Conservation (phyloP, 2,797 vertebrate genomes). For the Sus cebifrons region DNA sequence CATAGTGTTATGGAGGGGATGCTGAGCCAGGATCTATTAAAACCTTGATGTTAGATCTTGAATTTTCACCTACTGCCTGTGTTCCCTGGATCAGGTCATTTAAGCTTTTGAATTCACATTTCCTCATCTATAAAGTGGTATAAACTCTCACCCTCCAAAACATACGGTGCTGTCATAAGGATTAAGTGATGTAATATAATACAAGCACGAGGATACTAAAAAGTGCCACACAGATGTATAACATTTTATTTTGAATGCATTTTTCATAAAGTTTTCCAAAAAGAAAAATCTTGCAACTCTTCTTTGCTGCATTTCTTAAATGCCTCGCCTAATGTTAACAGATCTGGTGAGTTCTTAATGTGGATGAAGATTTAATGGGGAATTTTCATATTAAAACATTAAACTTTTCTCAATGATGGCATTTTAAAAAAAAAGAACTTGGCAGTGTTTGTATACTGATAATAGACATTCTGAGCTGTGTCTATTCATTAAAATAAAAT, state of each 20-base stretch:
- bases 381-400: conserved; percentile 73
- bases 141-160: not conserved
- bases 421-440: conserved; percentile 56
- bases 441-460: conserved; percentile 15
- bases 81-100: not conserved
- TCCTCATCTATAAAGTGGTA: not conserved
- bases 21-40: not conserved
- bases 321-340: conserved; percentile 53
- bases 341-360: conserved; percentile 68
- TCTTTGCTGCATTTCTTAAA: not conserved
- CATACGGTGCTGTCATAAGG: not conserved
- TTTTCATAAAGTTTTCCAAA: conserved; percentile 49
- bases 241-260: not conserved
- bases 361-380: conserved; percentile 69
- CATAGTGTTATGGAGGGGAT: not conserved
- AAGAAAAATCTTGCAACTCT: not conserved
- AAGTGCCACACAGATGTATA: not conserved
- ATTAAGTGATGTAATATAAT: not conserved
- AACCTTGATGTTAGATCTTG: not conserved
- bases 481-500: conserved; percentile 71
- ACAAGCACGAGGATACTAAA: not conserved
- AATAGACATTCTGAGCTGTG: conserved; percentile 38
- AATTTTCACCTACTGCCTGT: not conserved
- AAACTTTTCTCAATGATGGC: conserved; percentile 50
- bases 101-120: not conserved